Evolutionary conservation across 92 coral and sea anemone genomes (phyloP).

Genomic region (Epizoanthus fatuus): DNA sequence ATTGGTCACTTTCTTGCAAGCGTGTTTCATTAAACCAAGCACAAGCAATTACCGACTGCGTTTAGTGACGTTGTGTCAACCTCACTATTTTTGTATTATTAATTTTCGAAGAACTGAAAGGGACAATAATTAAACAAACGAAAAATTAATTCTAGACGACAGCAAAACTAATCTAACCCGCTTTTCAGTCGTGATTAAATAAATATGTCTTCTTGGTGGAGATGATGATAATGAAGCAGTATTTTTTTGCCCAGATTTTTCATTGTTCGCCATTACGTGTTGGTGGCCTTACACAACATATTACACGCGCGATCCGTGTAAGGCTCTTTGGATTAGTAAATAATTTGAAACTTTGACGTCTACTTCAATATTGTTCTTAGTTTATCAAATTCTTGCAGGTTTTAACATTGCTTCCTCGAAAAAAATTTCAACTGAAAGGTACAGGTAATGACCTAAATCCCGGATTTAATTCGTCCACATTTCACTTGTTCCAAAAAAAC

Average conservation of each 20-base stretch:
- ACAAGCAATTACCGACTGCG: background rate
- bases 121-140: slow-evolving; percentile 35
- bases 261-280: too few species aligned
- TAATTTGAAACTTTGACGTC: too few species aligned
- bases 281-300: too few species aligned
- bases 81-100: slow-evolving; percentile 24
- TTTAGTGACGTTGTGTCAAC: slow-evolving; percentile 24
- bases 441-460: too few species aligned
- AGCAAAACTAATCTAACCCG: slow-evolving; percentile 15
- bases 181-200: slow-evolving; percentile 2
- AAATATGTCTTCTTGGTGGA: background rate
- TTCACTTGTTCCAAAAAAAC: too few species aligned
- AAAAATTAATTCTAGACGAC: slow-evolving; percentile 27
- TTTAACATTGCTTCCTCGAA: too few species aligned
- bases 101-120: slow-evolving; percentile 33
- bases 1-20: slow-evolving; percentile 10
- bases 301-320: too few species aligned
- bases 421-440: too few species aligned
- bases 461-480: too few species aligned
- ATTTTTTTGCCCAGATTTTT: background rate
- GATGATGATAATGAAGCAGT: slow-evolving; percentile 4
- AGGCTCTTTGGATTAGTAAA: too few species aligned
- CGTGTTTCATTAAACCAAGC: slow-evolving; percentile 5
- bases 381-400: too few species aligned
- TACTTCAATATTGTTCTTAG: too few species aligned